phyloP scores from a whole-genome alignment of 2,888 invertebrate species.

The Clunio marinus region DNA sequence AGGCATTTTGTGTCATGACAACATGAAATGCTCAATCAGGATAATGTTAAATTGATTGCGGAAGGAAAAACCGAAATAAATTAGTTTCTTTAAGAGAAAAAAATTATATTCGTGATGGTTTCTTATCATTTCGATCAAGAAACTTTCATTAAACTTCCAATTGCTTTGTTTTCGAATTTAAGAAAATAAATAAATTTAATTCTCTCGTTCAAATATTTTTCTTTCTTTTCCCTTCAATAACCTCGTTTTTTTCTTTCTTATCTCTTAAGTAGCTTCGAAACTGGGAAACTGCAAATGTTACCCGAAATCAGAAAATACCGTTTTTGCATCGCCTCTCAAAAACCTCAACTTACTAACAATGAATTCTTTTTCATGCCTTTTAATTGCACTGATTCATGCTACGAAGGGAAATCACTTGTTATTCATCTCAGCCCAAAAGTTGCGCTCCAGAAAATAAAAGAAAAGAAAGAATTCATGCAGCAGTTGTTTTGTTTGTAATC shows the following conservation, averaged over 20 bases:
- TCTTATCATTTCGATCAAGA: too few relatives aligned
- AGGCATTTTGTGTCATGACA: conserved; percentile 1
- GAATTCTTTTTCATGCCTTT: conserved; percentile 28
- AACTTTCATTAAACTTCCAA: too few relatives aligned
- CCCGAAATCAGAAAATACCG: background rate
- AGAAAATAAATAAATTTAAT: too few relatives aligned
- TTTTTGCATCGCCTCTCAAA: conserved; percentile 34
- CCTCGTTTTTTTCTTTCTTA: too few relatives aligned
- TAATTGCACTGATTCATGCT: conserved; percentile 34
- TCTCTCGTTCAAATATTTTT: too few relatives aligned
- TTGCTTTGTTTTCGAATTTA: too few relatives aligned
- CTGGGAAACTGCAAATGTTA: too few relatives aligned
- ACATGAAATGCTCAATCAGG: background rate
- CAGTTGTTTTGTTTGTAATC: conserved; percentile 11
- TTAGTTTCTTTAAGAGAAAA: background rate
- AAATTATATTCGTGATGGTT: too few relatives aligned
- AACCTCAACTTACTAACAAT: too few relatives aligned
- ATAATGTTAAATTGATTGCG: background rate
- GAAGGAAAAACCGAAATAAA: background rate
- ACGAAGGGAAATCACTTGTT: conserved; percentile 11
- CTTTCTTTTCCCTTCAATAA: too few relatives aligned
- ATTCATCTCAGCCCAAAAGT: background rate
- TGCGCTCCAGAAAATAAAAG: background rate
- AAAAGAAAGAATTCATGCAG: background rate
- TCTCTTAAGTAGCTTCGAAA: too few relatives aligned